Evolutionary conservation across 2,113 vertebrate genomes (phyloP), one percentile per base, ranked within the genome.

Genomic region (Ciconia boyciana): DNA sequence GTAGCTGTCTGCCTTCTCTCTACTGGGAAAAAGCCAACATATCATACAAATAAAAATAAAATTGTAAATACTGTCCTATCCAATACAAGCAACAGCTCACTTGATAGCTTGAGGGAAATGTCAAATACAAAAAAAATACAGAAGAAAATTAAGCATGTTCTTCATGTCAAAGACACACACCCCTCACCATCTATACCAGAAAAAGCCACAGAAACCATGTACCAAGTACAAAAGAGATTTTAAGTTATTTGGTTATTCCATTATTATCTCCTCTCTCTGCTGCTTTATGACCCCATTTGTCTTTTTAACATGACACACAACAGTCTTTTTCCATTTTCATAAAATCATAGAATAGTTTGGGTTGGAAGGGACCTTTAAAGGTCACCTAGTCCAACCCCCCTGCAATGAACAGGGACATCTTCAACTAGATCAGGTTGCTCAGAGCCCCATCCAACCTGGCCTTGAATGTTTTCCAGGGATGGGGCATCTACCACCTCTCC

Each of bases 1-100:
- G 95, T 99, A 99, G 39, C 97, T 98, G 91, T 99, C 98, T 60
- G 97, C 97, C 97, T 99, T 99, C 94, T 98, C 97, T 78, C 97
- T 97, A 39, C 97, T 97, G 80, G 44, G 69, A 86, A 95, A 71
- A 95, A 95, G 36, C 10, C 51, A 77, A 81, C 11, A 88, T 21
- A 69, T 13, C 52, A 93, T 28, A 92, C 34, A 82, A 90, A 80
- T 46, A 62, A 79, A 94, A 28, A n/a, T 46, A 86, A 89, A 94
- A 46, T 6, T 48, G 11, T 57, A 84, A 95, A 81, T 14, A 69
- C 9, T 2, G 15, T 79, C 43, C 18, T 60, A 55, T 24, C 2
- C 3, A 88, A 87, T n/a, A 28, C 14, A 72, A 79, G 17, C 39
- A 77, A 89, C 26, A 87, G 32, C 16, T 77, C 48, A 62, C 25